Evolutionary conservation across 2,113 vertebrate genomes (phyloP).

Genomic region (Alces alces): DNA sequence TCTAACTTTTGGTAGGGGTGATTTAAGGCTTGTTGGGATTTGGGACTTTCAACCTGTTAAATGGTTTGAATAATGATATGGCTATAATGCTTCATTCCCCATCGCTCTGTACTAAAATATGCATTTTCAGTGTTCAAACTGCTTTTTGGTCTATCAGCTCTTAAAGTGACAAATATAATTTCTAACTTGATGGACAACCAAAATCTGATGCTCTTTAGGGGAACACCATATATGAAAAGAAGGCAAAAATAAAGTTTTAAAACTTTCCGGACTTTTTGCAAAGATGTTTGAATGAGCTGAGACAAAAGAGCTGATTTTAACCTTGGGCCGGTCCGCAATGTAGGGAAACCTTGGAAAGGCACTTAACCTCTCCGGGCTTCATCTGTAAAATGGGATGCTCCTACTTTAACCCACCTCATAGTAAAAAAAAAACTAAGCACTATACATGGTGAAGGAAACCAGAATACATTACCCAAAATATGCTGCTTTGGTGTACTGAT

Average conservation of each 20-base stretch:
- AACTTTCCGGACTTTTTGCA: neutral
- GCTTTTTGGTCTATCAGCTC: neutral
- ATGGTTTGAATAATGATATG: neutral
- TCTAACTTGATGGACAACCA: neutral
- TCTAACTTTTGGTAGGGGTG: neutral
- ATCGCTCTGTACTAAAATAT: neutral
- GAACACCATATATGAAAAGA: neutral
- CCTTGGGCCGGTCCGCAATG: neutral
- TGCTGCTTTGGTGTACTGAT: neutral
- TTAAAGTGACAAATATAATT: neutral
- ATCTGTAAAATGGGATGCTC: neutral
- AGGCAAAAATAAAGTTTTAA: neutral
- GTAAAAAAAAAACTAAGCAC: neutral
- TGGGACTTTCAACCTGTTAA: neutral
- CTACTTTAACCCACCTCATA: neutral
- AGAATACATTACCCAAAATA: neutral
- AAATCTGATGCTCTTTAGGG: neutral
- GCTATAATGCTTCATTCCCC: neutral
- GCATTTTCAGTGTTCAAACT: neutral
- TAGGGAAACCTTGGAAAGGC: neutral
- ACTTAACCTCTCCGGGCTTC: neutral
- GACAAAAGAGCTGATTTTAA: neutral
- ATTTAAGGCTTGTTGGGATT: neutral
- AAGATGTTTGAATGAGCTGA: neutral
- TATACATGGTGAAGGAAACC: neutral